Conservation (phyloP, 2,113 vertebrate genomes). For the Lontra canadensis region DNA sequence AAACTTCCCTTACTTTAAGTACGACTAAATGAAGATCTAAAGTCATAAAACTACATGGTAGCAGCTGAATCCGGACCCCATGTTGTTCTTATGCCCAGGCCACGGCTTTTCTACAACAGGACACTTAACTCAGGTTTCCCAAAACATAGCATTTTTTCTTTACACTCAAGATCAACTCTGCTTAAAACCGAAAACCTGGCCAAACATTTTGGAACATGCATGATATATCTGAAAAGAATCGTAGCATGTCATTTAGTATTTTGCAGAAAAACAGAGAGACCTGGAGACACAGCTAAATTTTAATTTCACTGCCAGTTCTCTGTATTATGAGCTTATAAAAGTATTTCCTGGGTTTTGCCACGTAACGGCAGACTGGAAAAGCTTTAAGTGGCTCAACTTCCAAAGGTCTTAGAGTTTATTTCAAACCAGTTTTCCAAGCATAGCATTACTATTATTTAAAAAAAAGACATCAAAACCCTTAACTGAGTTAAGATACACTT, state of each 20-base stretch:
- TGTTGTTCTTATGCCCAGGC: background rate
- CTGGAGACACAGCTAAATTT: constrained; percentile 64
- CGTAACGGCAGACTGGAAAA: constrained; percentile 70
- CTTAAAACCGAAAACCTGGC: constrained; percentile 22
- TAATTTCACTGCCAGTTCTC: constrained; percentile 73
- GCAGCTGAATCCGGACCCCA: background rate
- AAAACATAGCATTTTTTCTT: constrained; percentile 31
- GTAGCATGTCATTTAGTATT: background rate
- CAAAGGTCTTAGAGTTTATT: constrained; percentile 63
- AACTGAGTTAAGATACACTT: constrained; percentile 88
- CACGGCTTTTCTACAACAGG: background rate
- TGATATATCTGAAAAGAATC: constrained; percentile 57
- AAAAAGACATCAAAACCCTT: constrained; percentile 84
- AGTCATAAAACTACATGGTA: background rate
- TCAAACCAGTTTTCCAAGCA: constrained; percentile 78
- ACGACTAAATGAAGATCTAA: background rate
- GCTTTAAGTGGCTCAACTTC: constrained; percentile 62
- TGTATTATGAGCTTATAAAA: constrained; percentile 25
- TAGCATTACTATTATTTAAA: constrained; percentile 80
- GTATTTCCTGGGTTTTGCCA: constrained; percentile 62
- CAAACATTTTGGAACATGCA: constrained; percentile 74
- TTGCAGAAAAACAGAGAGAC: constrained; percentile 65
- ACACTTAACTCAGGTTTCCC: constrained; percentile 10
- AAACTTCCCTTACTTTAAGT: background rate
- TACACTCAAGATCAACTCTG: constrained; percentile 38